Base-by-base conservation (phyloP, 2,797 vertebrate species). In the Melanogrammus aeglefinus region DNA sequence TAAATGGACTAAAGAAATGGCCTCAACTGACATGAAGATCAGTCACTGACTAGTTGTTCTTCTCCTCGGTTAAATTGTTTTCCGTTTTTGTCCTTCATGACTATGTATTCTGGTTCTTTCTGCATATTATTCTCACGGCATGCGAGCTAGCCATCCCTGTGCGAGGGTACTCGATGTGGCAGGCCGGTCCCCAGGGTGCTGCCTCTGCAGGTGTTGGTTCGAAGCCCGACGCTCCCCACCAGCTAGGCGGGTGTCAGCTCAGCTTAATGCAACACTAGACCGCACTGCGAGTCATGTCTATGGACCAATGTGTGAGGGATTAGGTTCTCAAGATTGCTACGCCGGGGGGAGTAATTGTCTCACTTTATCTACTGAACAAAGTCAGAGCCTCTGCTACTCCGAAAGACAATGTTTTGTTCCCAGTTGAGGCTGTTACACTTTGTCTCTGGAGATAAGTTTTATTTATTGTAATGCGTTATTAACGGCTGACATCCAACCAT, bases 231-330 rank as follows among this genome's bases (percentile, higher is more conserved):
- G 79, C 80, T 83, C 78, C 70, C 78, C 84, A 84, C 86, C 89
- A 86, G 87, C 84, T 77, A 81, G 81, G 76, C 73, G 84, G 77
- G 73, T 88, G 85, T 87, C 84, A 84, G 79, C 77, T 86, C 77
- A 29, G 80, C 63, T 69, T 69, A 69, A 69, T 27, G 63, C n/a
- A 69, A 69, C 63, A 27, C n/a, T 9, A 18, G 24, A 12, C 14
- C 63, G 63, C 24, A 10, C 63, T 69, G 63, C 63, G 0, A 27
- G 63, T 27, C 24, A n/a, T 12, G 63, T 69, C 63, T 69, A 9
- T 24, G 10, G 63, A n/a, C 63, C 63, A 69, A 27, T 6, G 63
- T 69, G 24, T 69, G 63, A 69, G n/a, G 24, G n/a, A 69, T 69
- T 10, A 27, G 63, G n/a, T 69, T 69, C 63, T 69, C 63, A 10